Base-by-base conservation (phyloP, 1,140 invertebrate genomes). In the Panagrolaimus sp. region DNA sequence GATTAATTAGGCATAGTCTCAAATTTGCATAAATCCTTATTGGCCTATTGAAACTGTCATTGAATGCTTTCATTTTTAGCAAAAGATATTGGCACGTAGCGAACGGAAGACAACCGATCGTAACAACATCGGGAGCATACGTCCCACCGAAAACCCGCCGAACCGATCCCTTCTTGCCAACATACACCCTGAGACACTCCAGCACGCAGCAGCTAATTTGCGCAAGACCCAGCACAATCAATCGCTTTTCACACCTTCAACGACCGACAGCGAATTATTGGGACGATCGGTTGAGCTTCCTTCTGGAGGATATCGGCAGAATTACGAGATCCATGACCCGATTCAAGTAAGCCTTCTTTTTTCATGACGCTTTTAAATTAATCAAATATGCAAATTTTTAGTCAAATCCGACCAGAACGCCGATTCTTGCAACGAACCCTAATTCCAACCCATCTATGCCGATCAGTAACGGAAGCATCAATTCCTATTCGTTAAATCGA, bases 131-230 rank as follows among this genome's bases (percentile, higher is more conserved):
- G 69, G 66, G 65, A 66, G 77, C 77, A 24, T 77, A 48, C 74
- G 63, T 69, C 21, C 77, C 73, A 38, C 73, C 73, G 45, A 70
- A 68, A 72, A 74, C 74, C 24, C 71, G 70, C 44, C 74, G 65
- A 77, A 68, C 69, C 46, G 72, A 48, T 28, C 47, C 63, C 74
- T 75, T 62, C 75, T 76, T 76, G 74, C 74, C 75, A 71, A 71
- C 21, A 62, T 76, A 58, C 71, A 76, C 75, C 74, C 75, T 76
- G 75, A 76, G 64, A 74, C 70, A 71, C 24, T 72, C 43, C 71
- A 78, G 76, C 76, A 77, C 76, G 76, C 77, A 69, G 71, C 76
- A 24, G 72, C 71, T 74, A 38, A 77, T 67, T 58, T 77, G 70
- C 76, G 76, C 76, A 71, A 75, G 76, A 77, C 76, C 76, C 52